phyloP scores from a whole-genome alignment of 53 echinoderm and acorn worm species.

The Arbacia lixula region DNA sequence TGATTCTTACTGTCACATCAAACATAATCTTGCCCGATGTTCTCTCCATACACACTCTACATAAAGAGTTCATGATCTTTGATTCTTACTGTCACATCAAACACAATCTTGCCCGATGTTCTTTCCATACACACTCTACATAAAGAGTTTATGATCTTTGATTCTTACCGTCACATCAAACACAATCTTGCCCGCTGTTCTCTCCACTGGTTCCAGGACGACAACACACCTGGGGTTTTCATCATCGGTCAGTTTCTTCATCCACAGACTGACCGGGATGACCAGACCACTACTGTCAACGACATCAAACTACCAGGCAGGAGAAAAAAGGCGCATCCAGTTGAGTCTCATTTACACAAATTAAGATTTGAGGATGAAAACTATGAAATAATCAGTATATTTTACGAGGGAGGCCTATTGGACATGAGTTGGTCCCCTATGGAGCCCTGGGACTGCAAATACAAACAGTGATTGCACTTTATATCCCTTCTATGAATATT shows the following conservation, averaged over 20 bases:
- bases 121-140: not conserved
- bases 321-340: not conserved
- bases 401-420: no score
- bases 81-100: not conserved
- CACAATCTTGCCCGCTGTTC: conserved; percentile 69
- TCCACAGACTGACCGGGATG: conserved; percentile 96
- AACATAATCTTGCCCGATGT: not conserved
- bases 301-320: conserved; percentile 83
- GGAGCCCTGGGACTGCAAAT: no score
- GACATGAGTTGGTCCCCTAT: no score
- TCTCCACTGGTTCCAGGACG: conserved; percentile 89
- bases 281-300: conserved; percentile 83
- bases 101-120: not conserved
- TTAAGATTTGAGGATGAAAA: no score
- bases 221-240: conserved; percentile 89
- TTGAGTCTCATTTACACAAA: not conserved
- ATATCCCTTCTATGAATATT: no score
- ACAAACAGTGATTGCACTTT: no score
- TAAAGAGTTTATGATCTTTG: no score
- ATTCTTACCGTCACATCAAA: conserved; percentile 87
- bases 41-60: not conserved
- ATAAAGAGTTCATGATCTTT: no score
- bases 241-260: conserved; percentile 94
- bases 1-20: not conserved
- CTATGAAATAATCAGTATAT: no score